Evolutionary conservation across 2,797 vertebrate genomes (phyloP).

Genomic region (Amniataba percoides): DNA sequence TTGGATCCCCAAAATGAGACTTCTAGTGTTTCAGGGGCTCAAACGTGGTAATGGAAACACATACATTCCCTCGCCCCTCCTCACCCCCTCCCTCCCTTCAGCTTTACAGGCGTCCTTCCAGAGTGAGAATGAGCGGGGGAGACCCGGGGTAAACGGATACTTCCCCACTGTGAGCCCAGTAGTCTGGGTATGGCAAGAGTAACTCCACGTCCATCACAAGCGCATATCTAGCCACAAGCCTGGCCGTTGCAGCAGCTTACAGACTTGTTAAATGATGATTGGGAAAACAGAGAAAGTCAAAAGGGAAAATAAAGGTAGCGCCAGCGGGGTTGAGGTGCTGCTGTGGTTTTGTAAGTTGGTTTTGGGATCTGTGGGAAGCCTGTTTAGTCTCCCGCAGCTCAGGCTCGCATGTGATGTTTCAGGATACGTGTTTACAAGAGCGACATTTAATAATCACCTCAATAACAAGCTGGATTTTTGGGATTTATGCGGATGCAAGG

Average conservation of each 20-base stretch:
- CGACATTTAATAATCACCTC: constrained; percentile 35
- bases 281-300: constrained; percentile 65
- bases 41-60: constrained; percentile 77
- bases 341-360: constrained; percentile 75
- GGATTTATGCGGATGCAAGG: constrained; percentile 9
- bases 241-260: constrained; percentile 43
- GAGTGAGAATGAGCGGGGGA: constrained; percentile 60
- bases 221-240: constrained; percentile 54
- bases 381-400: constrained; percentile 48
- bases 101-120: constrained; percentile 69
- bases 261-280: constrained; percentile 74
- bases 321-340: constrained; percentile 50
- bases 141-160: constrained; percentile 76
- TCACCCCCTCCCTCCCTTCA: constrained; percentile 17
- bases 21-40: constrained; percentile 74
- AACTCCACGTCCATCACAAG: constrained; percentile 61
- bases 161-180: constrained; percentile 73
- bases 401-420: constrained; percentile 9
- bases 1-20: constrained; percentile 80
- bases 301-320: constrained; percentile 56
- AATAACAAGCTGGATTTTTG: constrained; percentile 31
- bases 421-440: constrained; percentile 39
- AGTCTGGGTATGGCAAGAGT: constrained; percentile 62
- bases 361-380: constrained; percentile 66
- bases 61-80: constrained; percentile 7